Conservation (phyloP, 2,888 invertebrate species). For the Dynastes maya region DNA sequence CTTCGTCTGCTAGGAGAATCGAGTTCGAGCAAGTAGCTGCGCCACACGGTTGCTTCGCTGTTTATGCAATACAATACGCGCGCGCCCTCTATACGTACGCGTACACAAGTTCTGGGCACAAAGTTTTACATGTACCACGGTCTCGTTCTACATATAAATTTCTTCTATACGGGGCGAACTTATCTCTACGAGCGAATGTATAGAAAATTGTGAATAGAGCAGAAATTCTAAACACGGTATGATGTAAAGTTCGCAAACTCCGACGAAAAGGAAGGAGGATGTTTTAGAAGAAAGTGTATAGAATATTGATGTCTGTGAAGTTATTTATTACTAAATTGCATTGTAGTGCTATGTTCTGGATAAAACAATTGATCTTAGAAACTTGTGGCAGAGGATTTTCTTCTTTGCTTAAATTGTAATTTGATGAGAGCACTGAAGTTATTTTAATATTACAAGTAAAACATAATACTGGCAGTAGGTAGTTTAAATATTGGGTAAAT, state of each 20-base stretch:
- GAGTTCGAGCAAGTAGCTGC: conserved; percentile 51
- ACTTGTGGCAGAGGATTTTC: too few species aligned
- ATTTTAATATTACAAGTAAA: too few species aligned
- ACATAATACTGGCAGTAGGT: too few species aligned
- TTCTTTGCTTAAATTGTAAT: too few species aligned
- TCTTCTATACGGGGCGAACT: conserved; percentile 60
- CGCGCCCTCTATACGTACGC: neutral
- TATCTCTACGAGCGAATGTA: neutral
- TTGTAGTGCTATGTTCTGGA: too few species aligned
- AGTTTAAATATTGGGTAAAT: too few species aligned
- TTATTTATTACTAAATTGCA: too few species aligned
- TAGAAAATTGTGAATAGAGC: conserved; percentile 11
- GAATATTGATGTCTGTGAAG: too few species aligned
- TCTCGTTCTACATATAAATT: conserved; percentile 67
- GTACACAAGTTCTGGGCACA: conserved; percentile 59
- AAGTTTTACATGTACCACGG: conserved; percentile 68
- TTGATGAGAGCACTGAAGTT: too few species aligned
- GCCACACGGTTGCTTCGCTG: conserved; percentile 45
- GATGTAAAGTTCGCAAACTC: conserved; percentile 60
- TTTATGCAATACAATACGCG: conserved; percentile 62
- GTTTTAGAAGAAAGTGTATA: too few species aligned
- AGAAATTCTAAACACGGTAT: conserved; percentile 59
- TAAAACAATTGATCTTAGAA: too few species aligned
- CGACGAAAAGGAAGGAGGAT: too few species aligned
- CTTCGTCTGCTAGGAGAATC: neutral